Evolutionary conservation across 1,140 invertebrate genomes (phyloP).

Genomic region (Leptinotarsa texana): DNA sequence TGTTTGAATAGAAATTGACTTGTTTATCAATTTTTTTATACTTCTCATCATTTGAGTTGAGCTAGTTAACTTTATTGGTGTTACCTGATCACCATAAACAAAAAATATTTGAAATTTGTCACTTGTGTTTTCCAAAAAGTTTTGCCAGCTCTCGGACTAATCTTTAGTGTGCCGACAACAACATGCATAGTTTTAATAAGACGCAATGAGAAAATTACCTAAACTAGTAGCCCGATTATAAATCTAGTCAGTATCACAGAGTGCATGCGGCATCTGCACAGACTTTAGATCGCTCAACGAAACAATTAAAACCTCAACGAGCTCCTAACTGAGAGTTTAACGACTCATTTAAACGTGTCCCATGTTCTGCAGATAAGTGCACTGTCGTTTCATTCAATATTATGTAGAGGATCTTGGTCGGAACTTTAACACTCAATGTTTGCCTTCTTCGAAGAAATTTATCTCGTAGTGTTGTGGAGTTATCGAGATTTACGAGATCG

Average conservation of each 20-base stretch:
- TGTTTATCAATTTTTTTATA: no score
- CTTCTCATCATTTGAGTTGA: no score
- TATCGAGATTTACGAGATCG: no score
- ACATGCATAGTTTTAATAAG: slow-evolving; percentile 37
- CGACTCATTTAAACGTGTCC: slow-evolving; percentile 48
- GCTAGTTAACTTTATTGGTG: no score
- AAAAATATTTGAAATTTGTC: no score
- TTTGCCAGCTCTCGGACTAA: no score
- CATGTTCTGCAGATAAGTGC: slow-evolving; percentile 28
- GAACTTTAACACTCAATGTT: slow-evolving; percentile 26
- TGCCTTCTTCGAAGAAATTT: background rate
- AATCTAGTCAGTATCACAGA: slow-evolving; percentile 40
- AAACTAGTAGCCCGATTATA: slow-evolving; percentile 32
- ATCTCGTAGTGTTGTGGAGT: background rate
- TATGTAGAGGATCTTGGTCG: slow-evolving; percentile 22
- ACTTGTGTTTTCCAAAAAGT: no score
- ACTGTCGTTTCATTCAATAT: slow-evolving; percentile 20
- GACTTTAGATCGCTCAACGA: slow-evolving; percentile 47
- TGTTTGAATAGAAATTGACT: no score
- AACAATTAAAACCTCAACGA: slow-evolving; percentile 52
- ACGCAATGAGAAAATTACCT: slow-evolving; percentile 29
- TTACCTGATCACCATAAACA: no score
- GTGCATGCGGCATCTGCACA: slow-evolving; percentile 33
- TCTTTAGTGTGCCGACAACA: no score
- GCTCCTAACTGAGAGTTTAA: slow-evolving; percentile 49